phyloP scores from a whole-genome alignment of 1,140 invertebrate genomes.

The Xylocopa sonorina region DNA sequence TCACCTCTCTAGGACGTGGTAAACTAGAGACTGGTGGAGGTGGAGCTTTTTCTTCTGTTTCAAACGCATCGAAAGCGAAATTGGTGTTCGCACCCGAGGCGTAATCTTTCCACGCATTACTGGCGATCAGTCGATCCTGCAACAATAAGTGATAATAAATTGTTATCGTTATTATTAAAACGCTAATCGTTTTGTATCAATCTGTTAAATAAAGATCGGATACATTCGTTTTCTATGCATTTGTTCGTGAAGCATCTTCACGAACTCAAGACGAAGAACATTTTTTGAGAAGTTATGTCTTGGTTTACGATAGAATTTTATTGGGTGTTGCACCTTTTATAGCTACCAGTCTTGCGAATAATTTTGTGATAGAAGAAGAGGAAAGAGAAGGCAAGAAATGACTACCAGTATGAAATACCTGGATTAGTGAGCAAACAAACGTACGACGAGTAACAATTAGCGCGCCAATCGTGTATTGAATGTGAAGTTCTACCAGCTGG shows the following conservation, averaged over 20 bases:
- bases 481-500: conserved; percentile 76
- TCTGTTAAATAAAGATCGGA: not conserved
- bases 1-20: conserved; percentile 79
- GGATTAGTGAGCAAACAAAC: conserved; percentile 61
- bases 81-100: conserved; percentile 90
- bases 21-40: conserved; percentile 76
- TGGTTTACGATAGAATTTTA: not conserved
- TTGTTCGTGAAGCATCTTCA: not conserved
- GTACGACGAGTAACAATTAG: conserved; percentile 58
- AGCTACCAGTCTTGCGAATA: not conserved
- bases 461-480: conserved; percentile 48
- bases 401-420: conserved; percentile 68
- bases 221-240: too few relatives aligned
- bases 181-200: too few relatives aligned
- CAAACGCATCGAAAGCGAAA: conserved; percentile 93
- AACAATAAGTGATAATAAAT: conserved; percentile 30
- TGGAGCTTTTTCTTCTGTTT: conserved; percentile 88
- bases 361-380: not conserved
- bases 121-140: conserved; percentile 91
- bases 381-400: conserved; percentile 43
- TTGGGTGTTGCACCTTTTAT: not conserved
- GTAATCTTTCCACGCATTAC: conserved; percentile 94
- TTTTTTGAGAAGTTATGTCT: not conserved
- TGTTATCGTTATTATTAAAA: not conserved
- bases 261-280: not conserved